Percentiles rank a stretch among this genome's conserved stretches.
These are phyloP conservation scores for Tipula lateralis DNA, from an alignment of 2,888 invertebrate genomes.

Conservation along the genomic window DNA sequence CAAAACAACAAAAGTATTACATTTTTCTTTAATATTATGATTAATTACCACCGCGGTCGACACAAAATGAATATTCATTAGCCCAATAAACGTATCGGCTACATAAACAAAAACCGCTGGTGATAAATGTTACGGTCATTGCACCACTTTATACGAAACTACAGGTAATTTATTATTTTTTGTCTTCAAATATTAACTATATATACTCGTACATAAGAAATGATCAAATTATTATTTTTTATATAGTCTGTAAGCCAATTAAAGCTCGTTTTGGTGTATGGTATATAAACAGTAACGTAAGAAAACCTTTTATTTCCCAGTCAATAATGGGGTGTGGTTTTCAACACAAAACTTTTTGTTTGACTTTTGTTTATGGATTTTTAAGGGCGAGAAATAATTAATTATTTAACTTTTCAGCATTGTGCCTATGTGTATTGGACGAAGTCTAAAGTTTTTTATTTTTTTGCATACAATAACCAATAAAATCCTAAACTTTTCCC, in stretches of 20 bases:
- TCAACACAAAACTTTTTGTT: background rate
- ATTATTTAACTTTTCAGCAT: background rate
- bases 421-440: background rate
- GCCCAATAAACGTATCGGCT: background rate
- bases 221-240: background rate
- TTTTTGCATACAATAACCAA: background rate
- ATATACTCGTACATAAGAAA: background rate
- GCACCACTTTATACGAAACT: background rate
- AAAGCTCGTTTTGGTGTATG: background rate
- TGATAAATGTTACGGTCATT: background rate
- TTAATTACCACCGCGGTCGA: background rate
- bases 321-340: conserved; percentile 1
- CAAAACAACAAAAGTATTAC: background rate
- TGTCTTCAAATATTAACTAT: background rate
- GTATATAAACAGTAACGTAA: background rate
- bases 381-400: conserved; percentile 11
- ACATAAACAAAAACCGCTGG: background rate
- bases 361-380: background rate
- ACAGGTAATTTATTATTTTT: background rate
- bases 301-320: background rate
- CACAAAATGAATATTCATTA: background rate
- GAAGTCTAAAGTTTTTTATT: background rate
- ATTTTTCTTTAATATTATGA: background rate
- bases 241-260: background rate
- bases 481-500: background rate